A percentile compares a stretch with the other conserved stretches of the same genome.
Evolutionary conservation across 2,113 vertebrate genomes (phyloP).

Genomic region (Gnathonemus echidnorhynchus): DNA sequence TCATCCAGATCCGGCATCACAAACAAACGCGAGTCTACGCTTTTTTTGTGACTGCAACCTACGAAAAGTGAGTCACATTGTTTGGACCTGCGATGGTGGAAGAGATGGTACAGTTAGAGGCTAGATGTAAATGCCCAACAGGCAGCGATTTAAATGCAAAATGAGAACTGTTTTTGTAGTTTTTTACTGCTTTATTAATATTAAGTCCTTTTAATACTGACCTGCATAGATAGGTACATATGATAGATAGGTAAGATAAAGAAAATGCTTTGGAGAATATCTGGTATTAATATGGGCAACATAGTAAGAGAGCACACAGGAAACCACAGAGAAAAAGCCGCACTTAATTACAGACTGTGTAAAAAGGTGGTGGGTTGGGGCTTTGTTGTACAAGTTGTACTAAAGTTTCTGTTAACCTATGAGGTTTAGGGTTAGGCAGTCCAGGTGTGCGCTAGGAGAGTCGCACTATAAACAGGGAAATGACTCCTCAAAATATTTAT

Average conservation of each 20-base stretch:
- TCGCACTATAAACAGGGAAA: background rate
- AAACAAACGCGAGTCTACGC: conserved; percentile 82
- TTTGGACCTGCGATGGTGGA: background rate
- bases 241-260: background rate
- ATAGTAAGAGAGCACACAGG: background rate
- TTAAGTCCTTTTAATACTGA: background rate
- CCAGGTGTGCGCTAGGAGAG: background rate
- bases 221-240: background rate
- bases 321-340: background rate
- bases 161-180: background rate
- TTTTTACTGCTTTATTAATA: background rate
- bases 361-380: background rate
- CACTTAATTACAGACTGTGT: background rate
- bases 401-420: background rate
- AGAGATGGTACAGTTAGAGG: background rate
- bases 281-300: background rate
- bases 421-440: background rate
- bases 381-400: background rate
- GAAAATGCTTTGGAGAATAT: background rate
- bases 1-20: conserved; percentile 93
- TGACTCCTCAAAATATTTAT: background rate
- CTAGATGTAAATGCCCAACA: background rate
- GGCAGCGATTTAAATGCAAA: background rate
- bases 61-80: conserved; percentile 72
- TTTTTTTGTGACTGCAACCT: conserved; percentile 93